Evolutionary conservation across 2,888 invertebrate genomes (phyloP).

Genomic region (Actias luna): DNA sequence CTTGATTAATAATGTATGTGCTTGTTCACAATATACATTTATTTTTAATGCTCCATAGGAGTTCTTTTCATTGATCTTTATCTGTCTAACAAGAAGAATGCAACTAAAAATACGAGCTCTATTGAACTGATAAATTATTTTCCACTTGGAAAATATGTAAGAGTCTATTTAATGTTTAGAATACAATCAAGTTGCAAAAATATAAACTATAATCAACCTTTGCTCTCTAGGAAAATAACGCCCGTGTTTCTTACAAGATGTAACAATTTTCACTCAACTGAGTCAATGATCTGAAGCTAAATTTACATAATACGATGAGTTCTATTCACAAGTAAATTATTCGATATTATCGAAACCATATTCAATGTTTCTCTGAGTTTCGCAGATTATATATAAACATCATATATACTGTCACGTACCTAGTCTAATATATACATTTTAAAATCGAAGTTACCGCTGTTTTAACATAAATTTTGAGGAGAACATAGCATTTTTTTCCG

Average conservation of each 20-base stretch:
- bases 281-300: background rate
- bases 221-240: background rate
- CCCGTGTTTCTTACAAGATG: background rate
- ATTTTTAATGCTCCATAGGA: too few relatives aligned
- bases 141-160: too few relatives aligned
- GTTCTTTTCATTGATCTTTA: too few relatives aligned
- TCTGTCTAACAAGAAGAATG: too few relatives aligned
- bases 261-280: background rate
- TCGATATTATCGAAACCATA: background rate
- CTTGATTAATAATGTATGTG: too few relatives aligned
- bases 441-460: too few relatives aligned
- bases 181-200: background rate
- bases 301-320: constrained; percentile 1
- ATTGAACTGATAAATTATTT: too few relatives aligned
- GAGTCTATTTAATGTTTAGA: background rate
- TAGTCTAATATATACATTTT: background rate
- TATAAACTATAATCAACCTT: background rate
- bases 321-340: constrained; percentile 6
- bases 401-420: background rate
- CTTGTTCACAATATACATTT: too few relatives aligned
- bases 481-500: too few relatives aligned
- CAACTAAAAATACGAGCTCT: too few relatives aligned
- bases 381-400: background rate
- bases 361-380: background rate
- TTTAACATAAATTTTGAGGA: too few relatives aligned